phyloP scores from a whole-genome alignment of 1,140 invertebrate species.

The Trichogramma pretiosum region DNA sequence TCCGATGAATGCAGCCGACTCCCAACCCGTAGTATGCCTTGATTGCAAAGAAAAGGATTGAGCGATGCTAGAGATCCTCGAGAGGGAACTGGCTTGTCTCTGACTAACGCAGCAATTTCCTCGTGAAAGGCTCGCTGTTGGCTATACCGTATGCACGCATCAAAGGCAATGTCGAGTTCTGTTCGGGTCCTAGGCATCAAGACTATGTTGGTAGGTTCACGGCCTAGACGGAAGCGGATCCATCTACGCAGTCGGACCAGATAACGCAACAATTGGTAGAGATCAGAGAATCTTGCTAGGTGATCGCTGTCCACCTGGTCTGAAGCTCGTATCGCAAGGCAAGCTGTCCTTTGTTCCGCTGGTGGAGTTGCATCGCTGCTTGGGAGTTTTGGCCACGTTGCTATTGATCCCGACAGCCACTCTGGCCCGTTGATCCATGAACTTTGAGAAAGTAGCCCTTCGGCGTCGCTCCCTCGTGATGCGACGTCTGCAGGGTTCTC shows the following conservation, averaged over 20 bases:
- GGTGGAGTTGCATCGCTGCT: not conserved
- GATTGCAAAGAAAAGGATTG: not conserved
- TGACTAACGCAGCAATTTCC: not conserved
- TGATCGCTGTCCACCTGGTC: not conserved
- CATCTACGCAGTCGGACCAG: not conserved
- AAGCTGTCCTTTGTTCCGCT: too few relatives aligned
- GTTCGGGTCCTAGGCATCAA: not conserved
- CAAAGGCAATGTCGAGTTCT: not conserved
- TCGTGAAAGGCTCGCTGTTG: not conserved
- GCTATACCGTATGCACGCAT: not conserved
- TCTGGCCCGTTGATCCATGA: slow-evolving; percentile 14
- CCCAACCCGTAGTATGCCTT: slow-evolving; percentile 6
- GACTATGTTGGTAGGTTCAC: not conserved
- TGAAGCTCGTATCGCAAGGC: not conserved
- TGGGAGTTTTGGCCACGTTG: not conserved
- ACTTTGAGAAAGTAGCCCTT: not conserved
- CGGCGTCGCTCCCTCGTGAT: slow-evolving; percentile 18
- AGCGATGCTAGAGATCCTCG: not conserved
- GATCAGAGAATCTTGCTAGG: not conserved
- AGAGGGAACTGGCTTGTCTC: not conserved
- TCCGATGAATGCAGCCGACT: slow-evolving; percentile 2
- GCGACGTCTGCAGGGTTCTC: slow-evolving; percentile 28
- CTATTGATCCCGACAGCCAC: not conserved
- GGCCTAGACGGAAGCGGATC: not conserved
- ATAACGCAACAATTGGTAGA: not conserved